A percentile compares a stretch with the other conserved stretches of the same genome.
phyloP scores from a whole-genome alignment of 2,888 invertebrate species.

The Agapostemon virescens region DNA sequence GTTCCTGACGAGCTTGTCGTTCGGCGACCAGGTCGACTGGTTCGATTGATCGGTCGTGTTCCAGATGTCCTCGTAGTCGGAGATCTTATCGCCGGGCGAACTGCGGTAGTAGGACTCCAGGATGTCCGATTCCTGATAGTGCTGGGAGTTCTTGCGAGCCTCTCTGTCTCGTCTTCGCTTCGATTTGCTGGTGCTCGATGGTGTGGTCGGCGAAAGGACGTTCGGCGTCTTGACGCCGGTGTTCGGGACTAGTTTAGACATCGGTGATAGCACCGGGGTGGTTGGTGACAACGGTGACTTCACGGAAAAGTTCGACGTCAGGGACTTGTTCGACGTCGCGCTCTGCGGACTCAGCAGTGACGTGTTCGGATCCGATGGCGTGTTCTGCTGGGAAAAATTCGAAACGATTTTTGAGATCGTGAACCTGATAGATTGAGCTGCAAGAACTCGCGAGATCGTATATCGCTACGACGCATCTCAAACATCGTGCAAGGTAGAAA shows the following conservation, averaged over 20 bases:
- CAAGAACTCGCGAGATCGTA: background rate
- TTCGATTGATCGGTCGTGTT: conserved; percentile 79
- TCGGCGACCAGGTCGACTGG: conserved; percentile 77
- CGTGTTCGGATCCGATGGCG: conserved; percentile 76
- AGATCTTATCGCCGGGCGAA: conserved; percentile 93
- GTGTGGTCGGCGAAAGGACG: conserved; percentile 77
- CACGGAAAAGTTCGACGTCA: conserved; percentile 74
- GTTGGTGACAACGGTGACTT: conserved; percentile 71
- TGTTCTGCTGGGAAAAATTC: conserved; percentile 69
- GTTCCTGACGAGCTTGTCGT: conserved; percentile 69
- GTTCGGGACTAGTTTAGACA: conserved; percentile 74
- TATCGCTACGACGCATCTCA: too few species aligned
- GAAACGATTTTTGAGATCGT: background rate
- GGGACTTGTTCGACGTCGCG: conserved; percentile 75
- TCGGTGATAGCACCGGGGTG: conserved; percentile 73
- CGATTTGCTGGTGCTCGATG: conserved; percentile 76
- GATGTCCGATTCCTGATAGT: conserved; percentile 89
- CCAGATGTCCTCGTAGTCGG: conserved; percentile 98
- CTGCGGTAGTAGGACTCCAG: conserved; percentile 93
- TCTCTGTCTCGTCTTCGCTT: conserved; percentile 78
- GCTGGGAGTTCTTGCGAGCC: conserved; percentile 80
- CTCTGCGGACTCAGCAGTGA: conserved; percentile 77
- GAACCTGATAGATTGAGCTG: background rate
- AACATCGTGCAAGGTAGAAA: background rate
- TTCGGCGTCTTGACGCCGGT: conserved; percentile 70